Evolutionary conservation across 2,888 invertebrate genomes (phyloP).

Genomic region (Rhabditoides inermis): DNA sequence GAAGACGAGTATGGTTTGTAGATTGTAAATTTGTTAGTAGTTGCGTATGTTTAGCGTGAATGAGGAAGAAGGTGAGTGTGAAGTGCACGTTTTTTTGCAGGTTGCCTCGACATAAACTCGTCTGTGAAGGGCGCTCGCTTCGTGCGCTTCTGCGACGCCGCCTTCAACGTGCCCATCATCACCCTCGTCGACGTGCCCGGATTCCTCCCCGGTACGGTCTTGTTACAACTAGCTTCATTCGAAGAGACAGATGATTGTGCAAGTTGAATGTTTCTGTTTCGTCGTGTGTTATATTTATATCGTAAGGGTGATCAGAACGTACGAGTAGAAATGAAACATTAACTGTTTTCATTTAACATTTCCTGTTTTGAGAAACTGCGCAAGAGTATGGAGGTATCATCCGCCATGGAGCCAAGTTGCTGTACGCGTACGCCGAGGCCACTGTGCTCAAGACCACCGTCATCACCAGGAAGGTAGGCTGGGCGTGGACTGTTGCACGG

Average conservation of each 20-base stretch:
- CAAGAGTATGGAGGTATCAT: conserved; percentile 61
- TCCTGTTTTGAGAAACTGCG: conserved; percentile 28
- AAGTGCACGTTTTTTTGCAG: conserved; percentile 52
- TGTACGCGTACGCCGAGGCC: conserved; percentile 66
- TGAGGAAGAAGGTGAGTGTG: no score
- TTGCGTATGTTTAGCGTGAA: no score
- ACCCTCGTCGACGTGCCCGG: conserved; percentile 67
- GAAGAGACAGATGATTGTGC: no score
- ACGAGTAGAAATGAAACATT: no score
- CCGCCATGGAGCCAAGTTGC: conserved; percentile 65
- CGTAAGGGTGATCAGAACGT: no score
- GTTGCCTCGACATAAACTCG: conserved; percentile 66
- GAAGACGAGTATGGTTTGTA: no score
- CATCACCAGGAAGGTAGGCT: conserved; percentile 61
- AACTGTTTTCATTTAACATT: no score
- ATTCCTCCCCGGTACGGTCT: conserved; percentile 64
- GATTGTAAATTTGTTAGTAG: no score
- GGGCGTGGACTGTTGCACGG: no score
- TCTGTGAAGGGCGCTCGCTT: conserved; percentile 67
- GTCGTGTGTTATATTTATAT: no score
- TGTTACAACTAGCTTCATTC: no score
- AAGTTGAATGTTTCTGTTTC: no score
- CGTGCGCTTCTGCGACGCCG: conserved; percentile 66
- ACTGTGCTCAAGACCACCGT: conserved; percentile 67
- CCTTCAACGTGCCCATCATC: conserved; percentile 65